Conservation (phyloP, 2,797 vertebrate species). For the Microctenopoma steveboyesi region DNA sequence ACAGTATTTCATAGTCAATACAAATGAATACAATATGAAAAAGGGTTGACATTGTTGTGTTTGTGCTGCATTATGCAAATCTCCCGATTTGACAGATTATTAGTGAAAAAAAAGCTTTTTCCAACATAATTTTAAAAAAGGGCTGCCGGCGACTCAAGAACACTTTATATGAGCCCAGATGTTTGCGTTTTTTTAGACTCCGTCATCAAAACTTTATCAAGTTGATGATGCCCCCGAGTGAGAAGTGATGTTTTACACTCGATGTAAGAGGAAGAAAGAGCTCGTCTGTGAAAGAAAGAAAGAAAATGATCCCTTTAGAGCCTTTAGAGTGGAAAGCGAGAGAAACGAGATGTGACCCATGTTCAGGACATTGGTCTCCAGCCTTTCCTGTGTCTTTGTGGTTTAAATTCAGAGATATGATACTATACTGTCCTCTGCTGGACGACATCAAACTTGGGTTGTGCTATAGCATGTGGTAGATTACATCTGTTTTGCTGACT, state of each 20-base stretch:
- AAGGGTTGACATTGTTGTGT: no score
- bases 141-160: no score
- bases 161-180: not conserved
- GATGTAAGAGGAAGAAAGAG: not conserved
- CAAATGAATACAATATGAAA: no score
- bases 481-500: no score
- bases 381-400: not conserved
- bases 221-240: not conserved
- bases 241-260: not conserved
- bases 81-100: no score
- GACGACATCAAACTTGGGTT: not conserved
- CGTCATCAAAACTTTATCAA: not conserved
- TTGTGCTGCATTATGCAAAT: no score
- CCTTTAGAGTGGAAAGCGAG: no score
- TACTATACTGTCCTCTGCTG: conserved; percentile 29
- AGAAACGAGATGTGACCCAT: not conserved
- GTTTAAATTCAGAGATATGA: not conserved
- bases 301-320: no score
- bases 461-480: no score
- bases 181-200: not conserved
- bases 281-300: not conserved
- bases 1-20: no score
- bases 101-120: no score
- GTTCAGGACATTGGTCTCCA: not conserved
- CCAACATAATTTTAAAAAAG: no score